These are phyloP conservation scores for Mercenaria mercenaria DNA, from an alignment of 1,140 invertebrate genomes.

Conservation along the genomic window DNA sequence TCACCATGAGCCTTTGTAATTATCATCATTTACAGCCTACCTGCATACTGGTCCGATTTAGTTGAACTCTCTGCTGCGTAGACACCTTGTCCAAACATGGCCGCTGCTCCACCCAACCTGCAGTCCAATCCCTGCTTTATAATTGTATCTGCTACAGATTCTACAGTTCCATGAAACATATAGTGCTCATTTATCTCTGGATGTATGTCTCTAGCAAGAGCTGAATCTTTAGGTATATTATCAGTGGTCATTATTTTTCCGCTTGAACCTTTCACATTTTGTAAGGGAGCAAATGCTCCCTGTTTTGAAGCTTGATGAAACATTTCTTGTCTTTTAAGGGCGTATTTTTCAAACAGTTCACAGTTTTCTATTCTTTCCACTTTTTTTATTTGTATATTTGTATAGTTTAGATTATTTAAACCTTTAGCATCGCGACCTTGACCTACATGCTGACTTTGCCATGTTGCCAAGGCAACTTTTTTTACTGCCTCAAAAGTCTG, in stretches of 20 bases:
- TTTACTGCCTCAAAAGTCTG: conserved; percentile 64
- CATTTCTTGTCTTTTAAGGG: conserved; percentile 65
- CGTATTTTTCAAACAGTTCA: conserved; percentile 74
- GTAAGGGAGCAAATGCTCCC: conserved; percentile 31
- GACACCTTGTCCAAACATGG: conserved; percentile 79
- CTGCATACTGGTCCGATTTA: conserved; percentile 81
- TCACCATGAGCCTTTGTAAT: no score
- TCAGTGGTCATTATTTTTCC: conserved; percentile 65
- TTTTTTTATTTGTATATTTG: conserved; percentile 67
- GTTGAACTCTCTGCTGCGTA: conserved; percentile 80
- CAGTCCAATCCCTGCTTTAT: conserved; percentile 72
- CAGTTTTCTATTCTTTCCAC: conserved; percentile 77
- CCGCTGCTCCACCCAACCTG: conserved; percentile 67
- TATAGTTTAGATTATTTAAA: conserved; percentile 63
- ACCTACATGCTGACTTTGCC: conserved; percentile 69
- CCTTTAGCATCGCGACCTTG: conserved; percentile 73
- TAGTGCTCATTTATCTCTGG: conserved; percentile 81
- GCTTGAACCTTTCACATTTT: conserved; percentile 54
- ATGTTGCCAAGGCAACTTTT: conserved; percentile 71
- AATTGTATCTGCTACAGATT: conserved; percentile 67
- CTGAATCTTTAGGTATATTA: conserved; percentile 11
- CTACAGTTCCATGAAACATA: conserved; percentile 80
- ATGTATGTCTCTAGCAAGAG: conserved; percentile 60
- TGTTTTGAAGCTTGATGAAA: conserved; percentile 66
- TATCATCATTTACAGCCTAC: no score